phyloP scores from a whole-genome alignment of 1,140 invertebrate genomes.

The Hycleus phaleratus region DNA sequence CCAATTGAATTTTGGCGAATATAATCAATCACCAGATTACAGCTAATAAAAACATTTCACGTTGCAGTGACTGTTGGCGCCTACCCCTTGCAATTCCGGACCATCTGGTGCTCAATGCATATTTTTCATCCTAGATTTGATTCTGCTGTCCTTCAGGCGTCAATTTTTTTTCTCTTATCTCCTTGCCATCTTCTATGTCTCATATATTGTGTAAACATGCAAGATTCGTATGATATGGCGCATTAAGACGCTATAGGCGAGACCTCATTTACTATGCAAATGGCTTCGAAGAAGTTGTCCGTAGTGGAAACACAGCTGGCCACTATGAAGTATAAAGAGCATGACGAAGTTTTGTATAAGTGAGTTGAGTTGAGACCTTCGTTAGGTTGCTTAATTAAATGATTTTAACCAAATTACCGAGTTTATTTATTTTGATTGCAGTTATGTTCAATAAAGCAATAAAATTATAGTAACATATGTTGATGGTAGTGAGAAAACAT shows the following conservation, averaged over 20 bases:
- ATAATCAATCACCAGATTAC: constrained; percentile 41
- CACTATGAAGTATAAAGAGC: constrained; percentile 34
- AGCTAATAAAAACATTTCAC: constrained; percentile 42
- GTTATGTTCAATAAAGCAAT: no score
- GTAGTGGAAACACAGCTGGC: constrained; percentile 23
- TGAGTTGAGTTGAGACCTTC: constrained; percentile 10
- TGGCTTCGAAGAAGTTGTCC: constrained; percentile 29
- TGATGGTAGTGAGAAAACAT: not conserved
- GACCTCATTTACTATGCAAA: constrained; percentile 34
- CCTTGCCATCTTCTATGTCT: not conserved
- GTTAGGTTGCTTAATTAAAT: constrained; percentile 32
- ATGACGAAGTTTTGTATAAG: constrained; percentile 15
- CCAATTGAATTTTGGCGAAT: constrained; percentile 27
- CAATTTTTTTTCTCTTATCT: not conserved
- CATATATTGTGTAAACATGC: not conserved
- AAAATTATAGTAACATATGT: constrained; percentile 17
- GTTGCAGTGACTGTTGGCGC: constrained; percentile 33
- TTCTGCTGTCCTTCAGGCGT: constrained; percentile 2
- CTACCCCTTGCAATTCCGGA: constrained; percentile 31
- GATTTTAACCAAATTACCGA: constrained; percentile 11
- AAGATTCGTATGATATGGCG: no score
- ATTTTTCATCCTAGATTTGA: constrained; percentile 33
- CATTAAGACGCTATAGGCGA: constrained; percentile 14
- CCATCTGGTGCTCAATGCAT: constrained; percentile 36
- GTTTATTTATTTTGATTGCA: no score